Percentiles rank a stretch among this genome's conserved stretches.
These are phyloP conservation scores for Hypolimnas misippus DNA, from an alignment of 2,888 invertebrate genomes.

Conservation along the genomic window DNA sequence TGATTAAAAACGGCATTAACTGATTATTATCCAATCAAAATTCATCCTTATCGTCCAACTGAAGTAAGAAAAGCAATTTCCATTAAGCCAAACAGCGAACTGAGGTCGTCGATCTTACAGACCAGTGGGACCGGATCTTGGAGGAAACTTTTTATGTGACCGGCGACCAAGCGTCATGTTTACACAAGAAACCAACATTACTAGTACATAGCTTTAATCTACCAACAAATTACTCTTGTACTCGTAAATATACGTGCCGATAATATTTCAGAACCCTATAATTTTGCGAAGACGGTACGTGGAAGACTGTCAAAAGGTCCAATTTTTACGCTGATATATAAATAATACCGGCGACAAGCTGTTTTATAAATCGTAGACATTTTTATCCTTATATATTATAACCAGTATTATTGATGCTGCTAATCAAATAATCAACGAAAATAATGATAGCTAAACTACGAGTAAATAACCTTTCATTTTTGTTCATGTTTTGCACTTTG, in stretches of 20 bases:
- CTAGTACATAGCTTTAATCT: conserved; percentile 44
- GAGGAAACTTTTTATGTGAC: conserved; percentile 77
- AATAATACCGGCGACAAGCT: no score
- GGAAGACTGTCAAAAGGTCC: background rate
- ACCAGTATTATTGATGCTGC: no score
- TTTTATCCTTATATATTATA: no score
- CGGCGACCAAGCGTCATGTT: conserved; percentile 69
- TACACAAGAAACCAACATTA: conserved; percentile 64
- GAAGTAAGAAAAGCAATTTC: conserved; percentile 76
- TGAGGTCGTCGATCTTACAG: conserved; percentile 77
- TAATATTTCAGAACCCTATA: background rate
- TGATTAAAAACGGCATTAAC: conserved; percentile 38
- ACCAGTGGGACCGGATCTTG: conserved; percentile 78
- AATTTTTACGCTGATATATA: no score
- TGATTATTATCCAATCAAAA: conserved; percentile 57
- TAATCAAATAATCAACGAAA: no score
- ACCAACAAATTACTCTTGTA: conserved; percentile 38
- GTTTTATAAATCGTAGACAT: no score
- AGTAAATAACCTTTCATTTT: no score
- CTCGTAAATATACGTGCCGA: conserved; percentile 14
- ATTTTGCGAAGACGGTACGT: background rate
- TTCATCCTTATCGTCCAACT: conserved; percentile 60
- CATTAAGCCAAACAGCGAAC: conserved; percentile 78
- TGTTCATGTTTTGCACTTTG: no score
- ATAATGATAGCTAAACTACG: no score